phyloP scores from a whole-genome alignment of 1,140 invertebrate genomes.

The Himalopsyche phryganea region DNA sequence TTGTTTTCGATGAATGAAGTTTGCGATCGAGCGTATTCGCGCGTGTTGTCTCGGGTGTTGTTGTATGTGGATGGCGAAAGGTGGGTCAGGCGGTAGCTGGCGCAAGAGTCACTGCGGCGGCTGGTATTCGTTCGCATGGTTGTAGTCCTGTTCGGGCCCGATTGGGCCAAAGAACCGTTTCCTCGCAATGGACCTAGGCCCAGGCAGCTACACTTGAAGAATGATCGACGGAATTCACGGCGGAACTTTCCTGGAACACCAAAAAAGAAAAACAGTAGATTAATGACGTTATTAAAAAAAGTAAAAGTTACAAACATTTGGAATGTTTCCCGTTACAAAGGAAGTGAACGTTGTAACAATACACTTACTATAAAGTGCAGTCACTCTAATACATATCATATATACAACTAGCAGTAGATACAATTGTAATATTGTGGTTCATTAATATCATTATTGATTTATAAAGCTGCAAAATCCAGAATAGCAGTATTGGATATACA shows the following conservation, averaged over 20 bases:
- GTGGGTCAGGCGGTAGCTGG: constrained; percentile 46
- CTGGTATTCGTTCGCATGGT: constrained; percentile 18
- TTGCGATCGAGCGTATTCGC: constrained; percentile 42
- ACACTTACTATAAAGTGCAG: too few relatives aligned
- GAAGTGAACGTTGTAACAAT: too few relatives aligned
- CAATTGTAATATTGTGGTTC: too few relatives aligned
- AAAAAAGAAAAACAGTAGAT: constrained; percentile 4
- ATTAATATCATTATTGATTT: too few relatives aligned
- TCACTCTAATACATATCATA: too few relatives aligned
- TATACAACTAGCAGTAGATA: too few relatives aligned
- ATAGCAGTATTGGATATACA: too few relatives aligned
- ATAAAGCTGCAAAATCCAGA: too few relatives aligned
- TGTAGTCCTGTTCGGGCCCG: constrained; percentile 39
- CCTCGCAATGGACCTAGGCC: constrained; percentile 38
- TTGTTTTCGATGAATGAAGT: constrained; percentile 49
- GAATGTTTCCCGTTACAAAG: too few relatives aligned
- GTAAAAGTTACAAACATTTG: too few relatives aligned
- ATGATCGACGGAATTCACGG: constrained; percentile 51
- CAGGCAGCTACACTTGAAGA: constrained; percentile 52
- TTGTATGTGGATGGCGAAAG: constrained; percentile 49
- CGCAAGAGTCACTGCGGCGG: constrained; percentile 46
- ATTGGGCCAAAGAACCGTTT: constrained; percentile 41
- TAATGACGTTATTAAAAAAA: too few relatives aligned
- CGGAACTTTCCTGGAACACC: constrained; percentile 46
- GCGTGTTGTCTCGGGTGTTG: constrained; percentile 43